Conservation (phyloP, 2,797 vertebrate species). For the Peromyscus eremicus region DNA sequence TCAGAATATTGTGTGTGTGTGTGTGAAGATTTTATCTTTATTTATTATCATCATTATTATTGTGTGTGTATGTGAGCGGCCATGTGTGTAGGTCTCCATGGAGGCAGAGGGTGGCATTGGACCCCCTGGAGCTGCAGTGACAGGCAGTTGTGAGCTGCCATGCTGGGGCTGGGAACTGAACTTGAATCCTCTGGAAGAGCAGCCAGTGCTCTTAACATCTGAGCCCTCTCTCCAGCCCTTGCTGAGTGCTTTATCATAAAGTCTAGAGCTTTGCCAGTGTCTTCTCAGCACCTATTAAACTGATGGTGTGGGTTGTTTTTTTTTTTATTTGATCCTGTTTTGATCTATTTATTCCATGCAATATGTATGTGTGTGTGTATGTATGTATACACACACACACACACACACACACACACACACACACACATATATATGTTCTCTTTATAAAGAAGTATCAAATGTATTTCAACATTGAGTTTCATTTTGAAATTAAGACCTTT, state of each 20-base stretch:
- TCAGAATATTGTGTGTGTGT: background rate
- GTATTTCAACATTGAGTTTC: background rate
- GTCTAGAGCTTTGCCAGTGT: too few relatives aligned
- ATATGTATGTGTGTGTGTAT: background rate
- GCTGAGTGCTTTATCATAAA: background rate
- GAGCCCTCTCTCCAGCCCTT: background rate
- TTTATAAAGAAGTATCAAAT: background rate
- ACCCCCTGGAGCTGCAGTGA: background rate
- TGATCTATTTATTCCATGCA: background rate
- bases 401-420: too few relatives aligned
- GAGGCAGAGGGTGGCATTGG: background rate
- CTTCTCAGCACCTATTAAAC: background rate
- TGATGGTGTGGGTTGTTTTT: background rate
- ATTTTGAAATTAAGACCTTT: background rate
- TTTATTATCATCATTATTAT: background rate
- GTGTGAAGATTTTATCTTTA: background rate
- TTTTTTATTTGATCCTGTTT: background rate
- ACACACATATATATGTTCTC: background rate
- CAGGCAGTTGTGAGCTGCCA: background rate
- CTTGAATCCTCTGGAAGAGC: background rate
- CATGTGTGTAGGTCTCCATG: background rate
- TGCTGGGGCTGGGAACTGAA: background rate
- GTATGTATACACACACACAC: too few relatives aligned
- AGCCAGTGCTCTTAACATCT: background rate
- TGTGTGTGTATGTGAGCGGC: background rate